These are phyloP conservation scores for Turritopsis dohrnii DNA, from an alignment of 30 jellyfish, hydroid and myxozoan genomes.

Conservation along the genomic window DNA sequence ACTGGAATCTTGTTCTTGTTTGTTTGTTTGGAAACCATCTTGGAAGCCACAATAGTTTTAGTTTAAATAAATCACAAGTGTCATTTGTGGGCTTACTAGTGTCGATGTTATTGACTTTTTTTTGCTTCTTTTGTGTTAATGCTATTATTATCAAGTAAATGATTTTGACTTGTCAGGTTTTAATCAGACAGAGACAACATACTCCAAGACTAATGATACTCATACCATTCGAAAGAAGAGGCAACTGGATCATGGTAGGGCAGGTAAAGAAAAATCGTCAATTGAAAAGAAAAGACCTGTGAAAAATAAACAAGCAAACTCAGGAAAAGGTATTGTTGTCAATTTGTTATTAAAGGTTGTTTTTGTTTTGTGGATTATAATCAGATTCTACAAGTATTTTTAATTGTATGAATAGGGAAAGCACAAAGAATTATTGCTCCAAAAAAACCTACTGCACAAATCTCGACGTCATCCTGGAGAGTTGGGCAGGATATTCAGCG, in stretches of 20 bases:
- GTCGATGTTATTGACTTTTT: too few relatives aligned
- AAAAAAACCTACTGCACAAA: slow-evolving; percentile 10
- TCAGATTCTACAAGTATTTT: neutral
- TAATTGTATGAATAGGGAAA: neutral
- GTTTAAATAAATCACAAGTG: too few relatives aligned
- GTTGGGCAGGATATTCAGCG: slow-evolving; percentile 81
- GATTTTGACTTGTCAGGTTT: neutral
- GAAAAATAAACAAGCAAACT: neutral
- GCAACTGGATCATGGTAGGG: neutral
- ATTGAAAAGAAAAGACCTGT: neutral
- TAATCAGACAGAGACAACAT: slow-evolving; percentile 9
- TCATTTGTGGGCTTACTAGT: too few relatives aligned
- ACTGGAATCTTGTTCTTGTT: too few relatives aligned
- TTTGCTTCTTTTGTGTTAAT: neutral
- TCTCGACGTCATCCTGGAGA: slow-evolving; percentile 76
- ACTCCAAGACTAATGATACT: neutral
- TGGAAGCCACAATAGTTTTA: too few relatives aligned
- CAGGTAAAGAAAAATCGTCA: neutral
- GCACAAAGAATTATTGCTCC: slow-evolving; percentile 5
- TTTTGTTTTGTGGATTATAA: neutral
- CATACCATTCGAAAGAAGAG: neutral
- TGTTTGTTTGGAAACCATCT: too few relatives aligned
- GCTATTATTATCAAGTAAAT: too few relatives aligned
- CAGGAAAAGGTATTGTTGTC: slow-evolving; percentile 5
- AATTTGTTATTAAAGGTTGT: neutral